phyloP scores from a whole-genome alignment of 2,113 vertebrate genomes.

The Ardeotis arabs region DNA sequence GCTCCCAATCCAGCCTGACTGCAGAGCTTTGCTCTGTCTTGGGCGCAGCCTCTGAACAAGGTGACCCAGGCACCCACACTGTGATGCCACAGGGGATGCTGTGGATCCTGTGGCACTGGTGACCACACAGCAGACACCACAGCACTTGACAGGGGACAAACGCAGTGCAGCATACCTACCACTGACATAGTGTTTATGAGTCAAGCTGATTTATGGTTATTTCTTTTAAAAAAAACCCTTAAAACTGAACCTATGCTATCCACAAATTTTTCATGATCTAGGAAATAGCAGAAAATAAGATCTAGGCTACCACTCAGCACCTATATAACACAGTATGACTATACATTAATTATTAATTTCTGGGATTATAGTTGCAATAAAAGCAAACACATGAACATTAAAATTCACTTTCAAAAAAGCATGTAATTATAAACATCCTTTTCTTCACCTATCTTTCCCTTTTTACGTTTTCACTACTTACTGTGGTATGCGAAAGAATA shows the following conservation, averaged over 20 bases:
- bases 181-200: background rate
- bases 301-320: background rate
- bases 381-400: background rate
- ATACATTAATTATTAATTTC: background rate
- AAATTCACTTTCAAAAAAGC: background rate
- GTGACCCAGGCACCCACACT: background rate
- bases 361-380: background rate
- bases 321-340: background rate
- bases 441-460: background rate
- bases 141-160: background rate
- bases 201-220: background rate
- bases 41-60: background rate
- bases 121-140: background rate
- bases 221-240: background rate
- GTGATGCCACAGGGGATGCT: background rate
- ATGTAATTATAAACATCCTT: background rate
- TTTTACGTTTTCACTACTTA: constrained; percentile 2
- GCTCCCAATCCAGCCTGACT: background rate
- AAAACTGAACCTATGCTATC: background rate
- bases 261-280: background rate
- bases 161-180: background rate
- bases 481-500: constrained; percentile 61
- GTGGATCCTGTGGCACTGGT: background rate
- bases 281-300: background rate
- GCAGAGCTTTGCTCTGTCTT: background rate